A percentile compares a stretch with the other conserved stretches of the same genome.
These are phyloP conservation scores for Sycophaga agraensis DNA, from an alignment of 1,140 invertebrate species.

Conservation along the genomic window DNA sequence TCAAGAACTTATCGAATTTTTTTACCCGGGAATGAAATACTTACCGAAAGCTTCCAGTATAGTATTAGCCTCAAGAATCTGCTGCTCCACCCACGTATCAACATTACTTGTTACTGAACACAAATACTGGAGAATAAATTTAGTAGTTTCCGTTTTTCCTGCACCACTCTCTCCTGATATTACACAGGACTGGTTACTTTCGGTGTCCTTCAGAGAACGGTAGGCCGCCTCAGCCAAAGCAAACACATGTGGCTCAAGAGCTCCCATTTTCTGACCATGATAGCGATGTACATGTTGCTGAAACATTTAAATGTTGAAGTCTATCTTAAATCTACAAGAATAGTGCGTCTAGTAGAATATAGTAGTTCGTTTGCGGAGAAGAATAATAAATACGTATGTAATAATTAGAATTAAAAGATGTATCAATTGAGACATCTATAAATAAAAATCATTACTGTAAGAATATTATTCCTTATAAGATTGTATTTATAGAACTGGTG, in stretches of 20 bases:
- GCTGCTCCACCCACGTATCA: conserved; percentile 92
- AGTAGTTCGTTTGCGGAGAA: too few species aligned
- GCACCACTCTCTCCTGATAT: conserved; percentile 98
- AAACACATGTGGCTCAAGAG: conserved; percentile 85
- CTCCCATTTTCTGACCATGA: conserved; percentile 78
- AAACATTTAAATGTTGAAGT: too few species aligned
- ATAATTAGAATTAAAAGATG: too few species aligned
- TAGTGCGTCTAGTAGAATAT: too few species aligned
- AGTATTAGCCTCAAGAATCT: conserved; percentile 91
- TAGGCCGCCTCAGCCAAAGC: conserved; percentile 87
- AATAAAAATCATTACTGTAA: too few species aligned
- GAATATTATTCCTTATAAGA: too few species aligned
- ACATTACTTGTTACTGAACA: conserved; percentile 88
- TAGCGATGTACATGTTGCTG: conserved; percentile 82
- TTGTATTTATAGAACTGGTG: too few species aligned
- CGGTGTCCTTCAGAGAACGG: conserved; percentile 66
- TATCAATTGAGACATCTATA: background rate
- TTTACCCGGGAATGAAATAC: too few species aligned
- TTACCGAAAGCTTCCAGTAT: conserved; percentile 89
- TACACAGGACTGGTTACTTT: conserved; percentile 83
- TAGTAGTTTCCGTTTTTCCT: conserved; percentile 96
- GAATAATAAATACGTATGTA: too few species aligned
- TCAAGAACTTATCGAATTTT: too few species aligned
- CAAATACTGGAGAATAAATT: conserved; percentile 92
- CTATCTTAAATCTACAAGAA: too few species aligned